These are phyloP conservation scores for Pachyseris speciosa DNA, from an alignment of 64 coral and sea anemone species.

Conservation along the genomic window DNA sequence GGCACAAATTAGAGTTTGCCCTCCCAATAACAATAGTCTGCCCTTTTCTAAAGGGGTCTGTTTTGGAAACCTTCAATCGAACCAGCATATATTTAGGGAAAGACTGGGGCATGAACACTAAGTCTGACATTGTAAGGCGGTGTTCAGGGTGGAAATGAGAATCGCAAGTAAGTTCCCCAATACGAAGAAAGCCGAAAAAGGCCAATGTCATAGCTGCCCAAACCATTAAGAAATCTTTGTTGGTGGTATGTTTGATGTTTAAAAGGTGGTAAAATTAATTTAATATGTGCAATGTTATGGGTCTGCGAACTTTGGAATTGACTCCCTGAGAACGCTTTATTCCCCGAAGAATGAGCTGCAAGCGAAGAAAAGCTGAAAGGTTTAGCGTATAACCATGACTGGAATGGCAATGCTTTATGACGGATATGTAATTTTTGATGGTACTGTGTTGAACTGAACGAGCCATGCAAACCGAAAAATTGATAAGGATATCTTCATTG, in stretches of 20 bases:
- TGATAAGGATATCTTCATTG: neutral
- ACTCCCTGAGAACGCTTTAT: neutral
- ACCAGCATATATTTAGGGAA: slow-evolving; percentile 42
- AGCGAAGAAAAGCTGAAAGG: neutral
- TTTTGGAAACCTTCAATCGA: slow-evolving; percentile 55
- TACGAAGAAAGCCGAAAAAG: slow-evolving; percentile 57
- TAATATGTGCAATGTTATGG: neutral
- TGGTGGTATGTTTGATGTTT: neutral
- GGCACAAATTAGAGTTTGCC: slow-evolving; percentile 45
- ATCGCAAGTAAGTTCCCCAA: slow-evolving; percentile 47
- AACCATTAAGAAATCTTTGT: slow-evolving; percentile 26
- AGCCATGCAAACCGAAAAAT: neutral
- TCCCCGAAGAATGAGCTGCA: neutral
- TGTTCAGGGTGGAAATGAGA: slow-evolving; percentile 16
- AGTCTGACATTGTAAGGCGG: neutral
- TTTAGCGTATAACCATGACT: neutral
- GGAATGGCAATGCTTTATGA: neutral
- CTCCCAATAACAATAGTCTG: slow-evolving; percentile 37
- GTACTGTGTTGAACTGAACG: neutral
- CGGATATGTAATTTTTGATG: neutral
- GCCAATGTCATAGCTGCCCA: slow-evolving; percentile 68
- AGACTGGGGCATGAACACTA: neutral
- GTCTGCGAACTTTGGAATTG: neutral
- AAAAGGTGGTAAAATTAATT: slow-evolving; percentile 10
- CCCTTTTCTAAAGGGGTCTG: slow-evolving; percentile 51